phyloP scores from a whole-genome alignment of 2,888 invertebrate genomes.

The Pantelozetes paolii region DNA sequence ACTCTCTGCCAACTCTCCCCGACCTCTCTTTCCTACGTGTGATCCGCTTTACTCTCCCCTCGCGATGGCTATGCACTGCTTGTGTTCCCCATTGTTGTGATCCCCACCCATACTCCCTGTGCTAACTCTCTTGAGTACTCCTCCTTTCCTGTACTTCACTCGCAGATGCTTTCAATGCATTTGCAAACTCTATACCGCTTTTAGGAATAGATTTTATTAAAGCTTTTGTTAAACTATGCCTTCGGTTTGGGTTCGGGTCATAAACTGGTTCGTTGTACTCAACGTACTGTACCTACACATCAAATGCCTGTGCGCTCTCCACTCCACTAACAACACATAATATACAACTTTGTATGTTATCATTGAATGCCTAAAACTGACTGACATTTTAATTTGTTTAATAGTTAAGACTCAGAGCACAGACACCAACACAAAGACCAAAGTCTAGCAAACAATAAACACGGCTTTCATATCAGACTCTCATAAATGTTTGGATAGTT shows the following conservation, averaged over 20 bases:
- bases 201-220: background rate
- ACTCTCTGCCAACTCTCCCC: background rate
- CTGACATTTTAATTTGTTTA: constrained; percentile 35
- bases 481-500: background rate
- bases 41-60: constrained; percentile 12
- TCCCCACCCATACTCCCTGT: constrained; percentile 9
- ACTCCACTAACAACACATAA: constrained; percentile 27
- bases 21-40: background rate
- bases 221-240: background rate
- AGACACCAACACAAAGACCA: constrained; percentile 13
- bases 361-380: constrained; percentile 29
- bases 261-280: constrained; percentile 33
- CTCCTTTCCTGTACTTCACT: constrained; percentile 25
- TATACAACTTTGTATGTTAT: constrained; percentile 12
- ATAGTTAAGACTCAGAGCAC: background rate
- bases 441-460: constrained; percentile 24
- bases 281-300: background rate
- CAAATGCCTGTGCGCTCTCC: background rate
- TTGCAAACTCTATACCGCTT: constrained; percentile 22
- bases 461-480: background rate
- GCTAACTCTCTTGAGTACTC: constrained; percentile 29
- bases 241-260: too few relatives aligned
- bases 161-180: constrained; percentile 8
- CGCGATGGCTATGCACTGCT: background rate
- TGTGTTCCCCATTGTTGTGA: background rate